Evolutionary conservation across 2,797 vertebrate genomes (phyloP), one percentile per base, ranked within the genome.

Genomic region (Sphenodon punctatus): DNA sequence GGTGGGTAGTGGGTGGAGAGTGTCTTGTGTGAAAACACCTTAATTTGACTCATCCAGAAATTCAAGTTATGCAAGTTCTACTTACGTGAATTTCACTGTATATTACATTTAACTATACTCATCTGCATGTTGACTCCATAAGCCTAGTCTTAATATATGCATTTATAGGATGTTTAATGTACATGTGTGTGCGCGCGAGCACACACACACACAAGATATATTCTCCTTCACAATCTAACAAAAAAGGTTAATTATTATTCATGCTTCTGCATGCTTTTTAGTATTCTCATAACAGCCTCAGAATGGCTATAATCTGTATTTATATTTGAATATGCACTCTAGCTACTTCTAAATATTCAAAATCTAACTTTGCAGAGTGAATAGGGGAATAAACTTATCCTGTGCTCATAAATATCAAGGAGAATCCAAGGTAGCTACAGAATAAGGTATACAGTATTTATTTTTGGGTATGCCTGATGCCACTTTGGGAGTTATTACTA

Each of bases 281-380:
- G 14, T 23, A 73, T 67, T 82, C 77, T 30, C 76, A 56, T 39
- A 46, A 66, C 17, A 25, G 5, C 48, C 30, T 51, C 51, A 25
- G 59, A 88, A 82, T 20, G 36, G 11, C 4, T 38, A 74, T 0
- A 25, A 41, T 58, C 30, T 27, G 15, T 67, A 46, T 85, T 69
- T 66, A 38, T 46, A 53, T 58, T 78, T 84, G 41, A 78, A 70
- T 19, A 36, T 4, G 46, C 5, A 65, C 53, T 79, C 69, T 65
- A 75, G 61, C 36, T 72, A 36, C 45, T 71, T 75, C 58, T 83
- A 86, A 87, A 75, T 67, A 85, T 4, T 27, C 39, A 86, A 65
- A 82, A 73, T 45, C 65, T 36, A 63, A 72, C 53, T 83, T 67
- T 70, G 22, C 63, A 58, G 48, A 76, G 32, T 36, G 82, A 5